Percentiles rank a stretch among this genome's conserved stretches.
These are phyloP conservation scores for Manduca sexta DNA, from an alignment of 1,140 invertebrate species.

Conservation along the genomic window DNA sequence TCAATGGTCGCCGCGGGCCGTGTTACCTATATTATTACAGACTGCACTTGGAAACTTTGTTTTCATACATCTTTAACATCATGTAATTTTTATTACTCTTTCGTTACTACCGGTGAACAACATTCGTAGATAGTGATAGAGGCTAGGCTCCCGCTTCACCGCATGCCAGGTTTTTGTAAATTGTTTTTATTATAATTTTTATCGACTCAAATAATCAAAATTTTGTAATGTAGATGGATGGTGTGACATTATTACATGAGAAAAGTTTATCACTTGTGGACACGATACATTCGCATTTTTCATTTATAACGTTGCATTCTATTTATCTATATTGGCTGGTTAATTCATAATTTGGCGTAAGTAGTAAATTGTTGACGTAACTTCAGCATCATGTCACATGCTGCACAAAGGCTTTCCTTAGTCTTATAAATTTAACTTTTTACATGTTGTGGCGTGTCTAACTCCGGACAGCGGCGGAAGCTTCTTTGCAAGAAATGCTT, in stretches of 20 bases:
- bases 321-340: no score
- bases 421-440: conserved; percentile 34
- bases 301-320: no score
- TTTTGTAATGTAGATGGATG: no score
- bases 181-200: no score
- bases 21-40: conserved; percentile 24
- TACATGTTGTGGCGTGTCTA: conserved; percentile 29
- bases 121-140: neutral
- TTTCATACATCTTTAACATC: neutral
- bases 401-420: neutral
- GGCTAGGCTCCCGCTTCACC: no score
- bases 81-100: neutral
- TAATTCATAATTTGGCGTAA: neutral
- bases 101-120: neutral
- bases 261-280: no score
- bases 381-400: neutral
- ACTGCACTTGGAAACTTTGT: conserved; percentile 13
- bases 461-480: conserved; percentile 40
- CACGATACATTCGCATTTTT: no score
- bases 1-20: conserved; percentile 39
- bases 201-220: no score
- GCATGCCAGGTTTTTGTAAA: no score
- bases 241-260: no score
- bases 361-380: neutral
- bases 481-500: conserved; percentile 47